phyloP scores from a whole-genome alignment of 35 echinoderm and acorn worm genomes.

The Apostichopus californicus region DNA sequence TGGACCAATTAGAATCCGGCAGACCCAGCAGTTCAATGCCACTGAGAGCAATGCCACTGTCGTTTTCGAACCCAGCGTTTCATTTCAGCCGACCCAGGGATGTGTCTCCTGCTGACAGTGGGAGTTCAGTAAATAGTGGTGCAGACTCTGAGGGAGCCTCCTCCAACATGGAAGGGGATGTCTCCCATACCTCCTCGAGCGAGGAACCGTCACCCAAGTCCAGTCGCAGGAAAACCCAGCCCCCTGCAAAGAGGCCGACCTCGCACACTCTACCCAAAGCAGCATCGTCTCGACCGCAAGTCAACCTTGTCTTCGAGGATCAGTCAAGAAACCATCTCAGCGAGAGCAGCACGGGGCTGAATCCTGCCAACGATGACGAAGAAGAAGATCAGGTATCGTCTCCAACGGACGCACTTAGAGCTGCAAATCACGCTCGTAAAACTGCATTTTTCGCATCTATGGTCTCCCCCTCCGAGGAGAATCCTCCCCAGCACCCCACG shows the following conservation, averaged over 20 bases:
- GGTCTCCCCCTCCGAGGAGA: constrained; percentile 56
- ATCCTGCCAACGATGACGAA: constrained; percentile 44
- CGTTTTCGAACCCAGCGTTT: constrained; percentile 94
- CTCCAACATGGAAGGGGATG: constrained; percentile 75
- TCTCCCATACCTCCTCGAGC: constrained; percentile 80
- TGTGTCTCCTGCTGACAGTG: constrained; percentile 68
- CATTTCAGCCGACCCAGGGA: constrained; percentile 70
- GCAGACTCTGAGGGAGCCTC: constrained; percentile 63
- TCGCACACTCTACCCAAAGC: constrained; percentile 89
- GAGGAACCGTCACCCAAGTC: constrained; percentile 67
- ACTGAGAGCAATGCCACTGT: constrained; percentile 65
- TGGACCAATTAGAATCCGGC: not conserved
- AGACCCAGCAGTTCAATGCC: constrained; percentile 20
- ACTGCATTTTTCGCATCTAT: constrained; percentile 66
- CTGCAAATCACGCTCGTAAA: constrained; percentile 60
- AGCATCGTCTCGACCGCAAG: constrained; percentile 63
- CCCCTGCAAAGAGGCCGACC: constrained; percentile 33
- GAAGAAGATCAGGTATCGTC: constrained; percentile 56
- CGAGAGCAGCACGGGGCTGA: constrained; percentile 64
- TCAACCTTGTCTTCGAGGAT: constrained; percentile 63
- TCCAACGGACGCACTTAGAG: constrained; percentile 81
- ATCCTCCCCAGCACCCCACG: not conserved
- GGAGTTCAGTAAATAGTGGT: constrained; percentile 80
- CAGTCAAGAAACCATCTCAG: constrained; percentile 45
- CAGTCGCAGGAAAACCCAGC: constrained; percentile 2